Evolutionary conservation across 2,113 vertebrate genomes (phyloP).

Genomic region (Engraulis encrasicolus): DNA sequence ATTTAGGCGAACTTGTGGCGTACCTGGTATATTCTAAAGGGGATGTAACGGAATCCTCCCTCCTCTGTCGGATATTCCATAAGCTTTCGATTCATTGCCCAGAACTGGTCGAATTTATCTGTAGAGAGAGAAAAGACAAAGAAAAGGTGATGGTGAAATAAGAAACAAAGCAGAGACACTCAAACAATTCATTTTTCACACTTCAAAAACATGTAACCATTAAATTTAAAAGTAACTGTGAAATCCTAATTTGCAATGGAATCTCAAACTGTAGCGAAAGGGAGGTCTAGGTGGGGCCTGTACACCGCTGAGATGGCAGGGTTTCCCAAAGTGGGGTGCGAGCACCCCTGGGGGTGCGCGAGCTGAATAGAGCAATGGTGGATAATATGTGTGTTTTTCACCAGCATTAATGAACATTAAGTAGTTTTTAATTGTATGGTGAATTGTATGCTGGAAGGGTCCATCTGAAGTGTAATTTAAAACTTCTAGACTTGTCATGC

Average conservation of each 20-base stretch:
- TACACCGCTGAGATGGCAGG: too few species aligned
- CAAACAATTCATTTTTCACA: neutral
- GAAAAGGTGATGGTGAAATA: neutral
- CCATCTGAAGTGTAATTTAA: too few species aligned
- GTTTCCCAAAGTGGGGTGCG: too few species aligned
- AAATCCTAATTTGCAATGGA: neutral
- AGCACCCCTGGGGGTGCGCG: too few species aligned
- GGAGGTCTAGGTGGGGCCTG: too few species aligned
- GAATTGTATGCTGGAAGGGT: too few species aligned
- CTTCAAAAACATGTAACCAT: neutral
- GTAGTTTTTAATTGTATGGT: too few species aligned
- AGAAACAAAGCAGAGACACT: neutral
- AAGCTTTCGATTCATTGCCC: slow-evolving; percentile 98
- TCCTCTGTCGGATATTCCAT: slow-evolving; percentile 96
- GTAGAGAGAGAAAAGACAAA: slow-evolving; percentile 21
- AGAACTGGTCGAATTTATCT: slow-evolving; percentile 99
- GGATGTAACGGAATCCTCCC: slow-evolving; percentile 94
- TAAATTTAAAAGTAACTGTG: neutral
- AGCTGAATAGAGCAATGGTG: too few species aligned
- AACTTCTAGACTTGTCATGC: too few species aligned
- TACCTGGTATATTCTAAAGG: slow-evolving; percentile 99
- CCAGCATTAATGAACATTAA: too few species aligned
- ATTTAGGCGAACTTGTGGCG: neutral
- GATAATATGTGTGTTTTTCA: too few species aligned
- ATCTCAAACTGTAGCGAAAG: too few species aligned